Evolutionary conservation across 2,113 vertebrate species (phyloP), one percentile per base, ranked within the genome.

Genomic region (Anolis carolinensis): DNA sequence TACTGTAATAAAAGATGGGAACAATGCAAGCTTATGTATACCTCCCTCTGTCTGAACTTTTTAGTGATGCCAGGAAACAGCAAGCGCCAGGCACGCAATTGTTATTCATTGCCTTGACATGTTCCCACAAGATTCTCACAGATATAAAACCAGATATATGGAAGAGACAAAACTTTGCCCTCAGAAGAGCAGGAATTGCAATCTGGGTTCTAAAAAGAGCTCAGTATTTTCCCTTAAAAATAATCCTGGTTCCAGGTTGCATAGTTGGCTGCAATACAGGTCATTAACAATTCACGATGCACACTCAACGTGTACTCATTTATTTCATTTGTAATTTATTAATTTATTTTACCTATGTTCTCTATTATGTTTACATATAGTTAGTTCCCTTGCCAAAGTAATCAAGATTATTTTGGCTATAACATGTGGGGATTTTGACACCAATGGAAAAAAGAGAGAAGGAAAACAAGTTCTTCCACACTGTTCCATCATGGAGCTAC

Each of bases 1-100:
- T 78, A 44, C 39, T 85, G 1, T 68, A 85, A 85, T 81, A 82
- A 44, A 34, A 25, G 16, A 68, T 71, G 7, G n/a, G n/a, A 91
- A 82, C 21, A 82, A 32, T 67, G 59, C n/a, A 81, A 75, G 39
- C 59, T 50, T 34, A 81, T 81, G 59, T 16, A 81, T 65, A 27
- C 25, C 65, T 65, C n/a, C 27, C 32, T 36, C 32, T 67, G 85
- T 50, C 52, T 67, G 1, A 44, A 50, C 62, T 81, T 63, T 39
- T 73, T 25, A 81, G 78, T 21, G 55, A 74, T 78, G 73, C 30
- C 52, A 81, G 70, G 85, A 71, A 74, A 80, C 62, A 71, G 52
- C 52, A 72, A 72, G 52, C 78, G 73, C 30, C 23, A 63, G 70
- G 44, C 44, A 81, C 27, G 50, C 39, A 25, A n/a, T n/a, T 65